A percentile compares a stretch with the other conserved stretches of the same genome.
These are phyloP conservation scores for Cosmia trapezina DNA, from an alignment of 2,888 invertebrate genomes.

Conservation along the genomic window DNA sequence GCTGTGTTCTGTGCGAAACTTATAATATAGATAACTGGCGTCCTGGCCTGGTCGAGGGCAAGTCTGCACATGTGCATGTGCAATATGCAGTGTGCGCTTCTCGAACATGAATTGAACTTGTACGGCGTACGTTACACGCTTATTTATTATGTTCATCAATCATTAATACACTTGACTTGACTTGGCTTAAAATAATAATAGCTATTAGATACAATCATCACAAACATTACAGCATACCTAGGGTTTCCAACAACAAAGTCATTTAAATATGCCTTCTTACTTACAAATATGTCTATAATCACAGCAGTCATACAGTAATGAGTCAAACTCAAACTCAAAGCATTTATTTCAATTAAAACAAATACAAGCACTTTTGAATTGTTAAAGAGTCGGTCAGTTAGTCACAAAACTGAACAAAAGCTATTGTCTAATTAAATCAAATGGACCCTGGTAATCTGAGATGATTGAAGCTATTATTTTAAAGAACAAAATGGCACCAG, in stretches of 20 bases:
- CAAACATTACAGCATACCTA: too few relatives aligned
- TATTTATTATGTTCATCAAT: not conserved
- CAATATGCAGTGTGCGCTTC: not conserved
- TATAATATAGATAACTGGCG: not conserved
- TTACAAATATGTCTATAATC: not conserved
- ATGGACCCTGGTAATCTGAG: not conserved
- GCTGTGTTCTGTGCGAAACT: not conserved
- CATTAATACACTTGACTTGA: not conserved
- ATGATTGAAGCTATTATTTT: not conserved
- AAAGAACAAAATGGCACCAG: not conserved
- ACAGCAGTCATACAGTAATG: not conserved
- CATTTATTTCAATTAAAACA: too few relatives aligned
- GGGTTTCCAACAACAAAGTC: not conserved
- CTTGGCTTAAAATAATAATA: not conserved
- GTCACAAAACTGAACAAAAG: not conserved
- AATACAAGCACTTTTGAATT: too few relatives aligned
- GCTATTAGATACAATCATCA: too few relatives aligned
- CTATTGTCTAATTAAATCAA: not conserved
- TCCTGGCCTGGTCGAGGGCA: too few relatives aligned
- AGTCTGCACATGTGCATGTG: slow-evolving; percentile 8
- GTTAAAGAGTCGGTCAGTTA: too few relatives aligned
- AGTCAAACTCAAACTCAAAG: not conserved
- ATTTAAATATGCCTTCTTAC: not conserved
- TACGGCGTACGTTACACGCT: not conserved
- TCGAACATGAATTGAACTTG: too few relatives aligned